A percentile compares a stretch with the other conserved stretches of the same genome.
These are phyloP conservation scores for Pantherophis alleghaniensis DNA, from an alignment of 2,797 vertebrate species.

Conservation along the genomic window DNA sequence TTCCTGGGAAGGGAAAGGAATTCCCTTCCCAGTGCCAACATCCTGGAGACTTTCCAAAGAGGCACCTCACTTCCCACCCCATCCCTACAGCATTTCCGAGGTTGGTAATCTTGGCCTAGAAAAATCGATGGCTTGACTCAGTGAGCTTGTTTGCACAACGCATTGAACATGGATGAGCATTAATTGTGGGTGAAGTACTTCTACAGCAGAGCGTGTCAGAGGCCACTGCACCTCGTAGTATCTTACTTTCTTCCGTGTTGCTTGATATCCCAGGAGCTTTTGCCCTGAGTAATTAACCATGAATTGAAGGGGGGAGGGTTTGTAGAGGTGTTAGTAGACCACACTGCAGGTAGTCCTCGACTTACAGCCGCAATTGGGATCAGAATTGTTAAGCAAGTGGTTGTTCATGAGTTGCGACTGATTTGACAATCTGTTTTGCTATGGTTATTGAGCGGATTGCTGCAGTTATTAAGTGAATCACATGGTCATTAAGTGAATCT, in stretches of 20 bases:
- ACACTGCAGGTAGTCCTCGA: background rate
- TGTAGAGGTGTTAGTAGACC: background rate
- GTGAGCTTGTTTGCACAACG: background rate
- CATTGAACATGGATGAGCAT: background rate
- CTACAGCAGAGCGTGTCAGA: background rate
- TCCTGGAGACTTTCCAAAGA: background rate
- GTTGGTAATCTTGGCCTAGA: background rate
- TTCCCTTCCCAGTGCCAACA: background rate
- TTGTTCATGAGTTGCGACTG: background rate
- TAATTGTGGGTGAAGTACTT: background rate
- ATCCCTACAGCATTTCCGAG: background rate
- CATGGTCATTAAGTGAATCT: background rate
- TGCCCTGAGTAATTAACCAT: background rate
- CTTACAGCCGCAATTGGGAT: background rate
- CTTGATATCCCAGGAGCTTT: background rate
- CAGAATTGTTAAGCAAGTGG: background rate
- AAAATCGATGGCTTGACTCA: background rate
- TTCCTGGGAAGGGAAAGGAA: background rate
- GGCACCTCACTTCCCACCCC: background rate
- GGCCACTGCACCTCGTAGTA: background rate
- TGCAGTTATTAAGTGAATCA: background rate
- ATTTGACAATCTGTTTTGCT: background rate
- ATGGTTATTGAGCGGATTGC: background rate
- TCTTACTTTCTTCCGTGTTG: background rate
- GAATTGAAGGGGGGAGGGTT: fast-evolving